Percentiles rank a stretch among this genome's conserved stretches.
These are phyloP conservation scores for Rousettus madagascariensis DNA, from an alignment of 2,797 vertebrate genomes.

Conservation along the genomic window DNA sequence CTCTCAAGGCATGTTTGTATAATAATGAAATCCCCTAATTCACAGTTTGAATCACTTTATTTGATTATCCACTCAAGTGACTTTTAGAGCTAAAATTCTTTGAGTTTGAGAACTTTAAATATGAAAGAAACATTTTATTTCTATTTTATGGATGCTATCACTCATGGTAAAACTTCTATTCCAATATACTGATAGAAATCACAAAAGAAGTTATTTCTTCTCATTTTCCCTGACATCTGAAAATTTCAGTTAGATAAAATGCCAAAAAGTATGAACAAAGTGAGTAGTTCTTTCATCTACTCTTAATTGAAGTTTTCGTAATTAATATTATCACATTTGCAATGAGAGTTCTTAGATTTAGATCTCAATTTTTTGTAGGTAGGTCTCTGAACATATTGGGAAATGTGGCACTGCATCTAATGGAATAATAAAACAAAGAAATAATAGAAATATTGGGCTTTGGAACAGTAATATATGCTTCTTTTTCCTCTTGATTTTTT, in stretches of 20 bases:
- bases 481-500: slow-evolving; percentile 29
- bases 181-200: neutral
- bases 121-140: neutral
- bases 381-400: neutral
- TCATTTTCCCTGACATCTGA: neutral
- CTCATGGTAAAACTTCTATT: neutral
- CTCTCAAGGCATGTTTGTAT: neutral
- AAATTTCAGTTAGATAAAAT: neutral
- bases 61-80: neutral
- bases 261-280: neutral
- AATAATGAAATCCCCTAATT: neutral
- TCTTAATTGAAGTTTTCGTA: slow-evolving; percentile 15
- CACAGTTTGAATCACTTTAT: neutral
- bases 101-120: neutral
- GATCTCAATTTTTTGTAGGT: neutral
- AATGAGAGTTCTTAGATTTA: neutral
- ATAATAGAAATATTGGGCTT: neutral
- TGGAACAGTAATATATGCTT: neutral
- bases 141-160: neutral
- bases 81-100: neutral
- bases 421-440: slow-evolving; percentile 15
- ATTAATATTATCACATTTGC: neutral
- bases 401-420: neutral
- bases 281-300: neutral
- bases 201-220: neutral